Conservation (phyloP, 1,140 invertebrate species). For the Drosophila melanica region DNA sequence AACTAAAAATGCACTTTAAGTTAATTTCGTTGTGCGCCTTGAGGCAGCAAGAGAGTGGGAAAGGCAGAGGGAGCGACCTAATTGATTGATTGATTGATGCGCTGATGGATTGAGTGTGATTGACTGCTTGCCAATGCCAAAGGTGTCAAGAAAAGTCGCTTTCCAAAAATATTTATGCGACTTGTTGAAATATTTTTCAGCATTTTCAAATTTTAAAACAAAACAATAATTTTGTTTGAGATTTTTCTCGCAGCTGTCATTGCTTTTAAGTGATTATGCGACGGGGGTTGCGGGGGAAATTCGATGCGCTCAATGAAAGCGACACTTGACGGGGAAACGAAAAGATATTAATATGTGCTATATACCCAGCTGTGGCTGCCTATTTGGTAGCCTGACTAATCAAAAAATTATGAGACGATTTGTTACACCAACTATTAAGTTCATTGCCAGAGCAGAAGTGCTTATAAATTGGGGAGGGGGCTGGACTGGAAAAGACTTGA, state of each 20-base stretch:
- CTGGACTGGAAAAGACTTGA: constrained; percentile 9
- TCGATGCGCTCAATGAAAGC: constrained; percentile 78
- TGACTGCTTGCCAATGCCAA: constrained; percentile 50
- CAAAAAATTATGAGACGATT: constrained; percentile 74
- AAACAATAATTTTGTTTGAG: constrained; percentile 25
- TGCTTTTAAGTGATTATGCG: constrained; percentile 34
- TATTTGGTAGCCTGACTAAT: constrained; percentile 66
- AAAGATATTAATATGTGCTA: constrained; percentile 20
- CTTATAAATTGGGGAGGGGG: constrained; percentile 16
- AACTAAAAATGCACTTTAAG: constrained; percentile 70
- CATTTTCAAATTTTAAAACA: neutral
- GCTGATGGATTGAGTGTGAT: constrained; percentile 44
- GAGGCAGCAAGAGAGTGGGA: neutral
- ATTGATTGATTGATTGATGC: constrained; percentile 73
- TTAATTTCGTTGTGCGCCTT: constrained; percentile 8
- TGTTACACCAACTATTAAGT: constrained; percentile 60
- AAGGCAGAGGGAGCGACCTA: constrained; percentile 22
- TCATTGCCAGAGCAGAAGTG: constrained; percentile 34
- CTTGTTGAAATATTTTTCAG: constrained; percentile 57
- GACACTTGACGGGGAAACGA: constrained; percentile 49
- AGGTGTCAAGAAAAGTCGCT: constrained; percentile 59
- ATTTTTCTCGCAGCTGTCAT: constrained; percentile 52
- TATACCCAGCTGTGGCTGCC: neutral
- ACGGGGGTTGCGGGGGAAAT: constrained; percentile 37
- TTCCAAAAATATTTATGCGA: constrained; percentile 60